These are phyloP conservation scores for Platichthys flesus DNA, from an alignment of 2,113 vertebrate genomes.

Conservation along the genomic window DNA sequence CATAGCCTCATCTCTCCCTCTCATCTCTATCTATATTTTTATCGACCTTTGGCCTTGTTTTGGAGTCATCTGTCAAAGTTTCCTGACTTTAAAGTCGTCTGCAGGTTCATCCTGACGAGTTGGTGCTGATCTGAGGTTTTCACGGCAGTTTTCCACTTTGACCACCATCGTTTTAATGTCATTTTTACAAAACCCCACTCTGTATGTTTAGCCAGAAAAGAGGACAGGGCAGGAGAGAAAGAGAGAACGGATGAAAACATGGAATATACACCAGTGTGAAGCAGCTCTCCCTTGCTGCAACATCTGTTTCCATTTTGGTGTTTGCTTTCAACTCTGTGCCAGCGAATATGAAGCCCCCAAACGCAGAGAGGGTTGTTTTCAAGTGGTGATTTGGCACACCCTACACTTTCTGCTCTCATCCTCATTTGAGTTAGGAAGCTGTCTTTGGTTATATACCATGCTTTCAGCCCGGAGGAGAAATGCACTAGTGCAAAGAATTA, in stretches of 20 bases:
- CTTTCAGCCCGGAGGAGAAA: slow-evolving; percentile 33
- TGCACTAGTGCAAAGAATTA: slow-evolving; percentile 35
- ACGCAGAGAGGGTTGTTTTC: slow-evolving; percentile 72
- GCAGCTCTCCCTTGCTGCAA: slow-evolving; percentile 55
- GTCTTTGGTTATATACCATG: slow-evolving; percentile 48
- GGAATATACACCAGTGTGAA: slow-evolving; percentile 44
- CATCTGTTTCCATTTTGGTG: slow-evolving; percentile 82
- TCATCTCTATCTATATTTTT: slow-evolving; percentile 17
- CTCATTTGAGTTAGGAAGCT: slow-evolving; percentile 58
- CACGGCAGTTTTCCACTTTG: slow-evolving; percentile 45
- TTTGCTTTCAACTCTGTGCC: slow-evolving; percentile 69
- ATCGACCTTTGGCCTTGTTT: slow-evolving; percentile 40
- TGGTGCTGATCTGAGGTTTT: slow-evolving; percentile 23
- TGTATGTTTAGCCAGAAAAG: slow-evolving; percentile 70
- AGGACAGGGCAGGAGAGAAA: slow-evolving; percentile 52
- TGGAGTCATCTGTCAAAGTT: slow-evolving; percentile 28
- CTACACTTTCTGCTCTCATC: slow-evolving; percentile 41
- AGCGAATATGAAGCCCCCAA: slow-evolving; percentile 70
- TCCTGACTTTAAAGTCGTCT: slow-evolving; percentile 13
- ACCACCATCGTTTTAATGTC: slow-evolving; percentile 28
- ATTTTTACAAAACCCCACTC: slow-evolving; percentile 41
- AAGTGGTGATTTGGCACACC: slow-evolving; percentile 73
- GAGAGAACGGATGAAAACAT: slow-evolving; percentile 67
- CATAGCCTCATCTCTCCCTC: too few species aligned
- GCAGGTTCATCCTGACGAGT: slow-evolving; percentile 18